Evolutionary conservation across 1,140 invertebrate species (phyloP).

Genomic region (Sitodiplosis mosellana): DNA sequence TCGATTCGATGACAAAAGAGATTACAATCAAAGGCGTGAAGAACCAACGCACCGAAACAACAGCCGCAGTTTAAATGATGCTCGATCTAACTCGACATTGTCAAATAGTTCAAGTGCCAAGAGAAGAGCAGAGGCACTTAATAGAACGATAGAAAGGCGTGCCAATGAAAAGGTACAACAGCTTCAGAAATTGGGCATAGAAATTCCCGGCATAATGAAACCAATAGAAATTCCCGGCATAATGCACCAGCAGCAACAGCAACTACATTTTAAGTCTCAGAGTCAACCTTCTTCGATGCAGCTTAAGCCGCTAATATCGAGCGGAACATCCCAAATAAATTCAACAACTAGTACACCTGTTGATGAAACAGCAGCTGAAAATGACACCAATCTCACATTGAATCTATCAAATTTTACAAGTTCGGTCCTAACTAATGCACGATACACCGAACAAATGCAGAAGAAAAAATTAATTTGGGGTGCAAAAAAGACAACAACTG

Average conservation of each 20-base stretch:
- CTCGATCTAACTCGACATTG: background rate
- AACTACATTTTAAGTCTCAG: slow-evolving; percentile 26
- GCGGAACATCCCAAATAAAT: background rate
- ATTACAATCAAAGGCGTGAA: background rate
- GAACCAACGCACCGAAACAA: background rate
- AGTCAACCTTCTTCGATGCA: slow-evolving; percentile 10
- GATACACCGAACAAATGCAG: slow-evolving; percentile 67
- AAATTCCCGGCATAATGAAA: background rate
- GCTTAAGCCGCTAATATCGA: background rate
- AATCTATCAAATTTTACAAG: slow-evolving; percentile 38
- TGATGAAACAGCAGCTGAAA: background rate
- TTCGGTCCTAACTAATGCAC: slow-evolving; percentile 59
- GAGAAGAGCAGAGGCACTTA: background rate
- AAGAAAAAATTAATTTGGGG: slow-evolving; percentile 81
- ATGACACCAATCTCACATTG: slow-evolving; percentile 17
- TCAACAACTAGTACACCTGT: background rate
- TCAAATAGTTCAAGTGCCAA: background rate
- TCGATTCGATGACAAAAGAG: background rate
- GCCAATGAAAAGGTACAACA: slow-evolving; percentile 27
- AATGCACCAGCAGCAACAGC: slow-evolving; percentile 25
- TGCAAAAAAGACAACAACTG: slow-evolving; percentile 37
- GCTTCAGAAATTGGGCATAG: slow-evolving; percentile 26
- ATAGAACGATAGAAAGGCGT: slow-evolving; percentile 8
- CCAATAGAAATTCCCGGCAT: background rate
- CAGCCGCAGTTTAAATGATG: background rate